phyloP scores from a whole-genome alignment of 2,888 invertebrate species.

The Petrophora chlorosata region DNA sequence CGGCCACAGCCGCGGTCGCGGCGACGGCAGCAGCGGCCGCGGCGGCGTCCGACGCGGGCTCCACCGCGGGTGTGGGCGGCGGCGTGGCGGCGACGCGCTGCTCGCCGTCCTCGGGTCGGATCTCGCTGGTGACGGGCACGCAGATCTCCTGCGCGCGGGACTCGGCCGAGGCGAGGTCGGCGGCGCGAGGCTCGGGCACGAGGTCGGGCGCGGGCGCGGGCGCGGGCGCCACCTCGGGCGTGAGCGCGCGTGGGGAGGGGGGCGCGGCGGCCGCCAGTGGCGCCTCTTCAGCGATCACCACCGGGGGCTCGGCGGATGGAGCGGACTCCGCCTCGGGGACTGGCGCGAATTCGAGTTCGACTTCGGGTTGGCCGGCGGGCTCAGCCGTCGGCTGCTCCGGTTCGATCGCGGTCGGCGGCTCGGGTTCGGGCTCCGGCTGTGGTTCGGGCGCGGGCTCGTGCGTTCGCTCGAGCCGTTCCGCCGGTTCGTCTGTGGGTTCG shows the following conservation, averaged over 20 bases:
- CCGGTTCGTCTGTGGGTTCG: not conserved
- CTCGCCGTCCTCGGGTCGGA: constrained; percentile 59
- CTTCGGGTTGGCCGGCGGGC: constrained; percentile 13
- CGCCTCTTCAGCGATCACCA: constrained; percentile 24
- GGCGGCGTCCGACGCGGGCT: constrained; percentile 54
- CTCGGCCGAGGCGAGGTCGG: constrained; percentile 70
- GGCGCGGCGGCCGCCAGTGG: constrained; percentile 41
- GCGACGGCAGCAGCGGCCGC: constrained; percentile 47
- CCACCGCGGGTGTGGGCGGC: constrained; percentile 49
- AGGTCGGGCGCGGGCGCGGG: constrained; percentile 65
- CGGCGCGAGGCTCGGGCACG: constrained; percentile 59
- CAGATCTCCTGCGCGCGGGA: constrained; percentile 77
- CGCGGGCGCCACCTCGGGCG: constrained; percentile 42
- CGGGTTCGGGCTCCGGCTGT: constrained; percentile 11
- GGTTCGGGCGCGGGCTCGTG: constrained; percentile 14
- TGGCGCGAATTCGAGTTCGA: not conserved
- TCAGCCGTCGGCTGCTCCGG: not conserved
- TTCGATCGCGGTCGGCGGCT: constrained; percentile 14
- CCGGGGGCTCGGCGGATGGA: constrained; percentile 20
- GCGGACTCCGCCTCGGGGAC: constrained; percentile 55
- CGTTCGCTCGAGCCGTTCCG: too few relatives aligned
- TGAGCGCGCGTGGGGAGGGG: constrained; percentile 49
- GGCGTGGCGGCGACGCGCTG: constrained; percentile 47
- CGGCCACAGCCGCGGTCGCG: constrained; percentile 43
- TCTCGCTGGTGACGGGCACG: constrained; percentile 72